These are phyloP conservation scores for Athrips mouffetella DNA, from an alignment of 2,888 invertebrate genomes.

Conservation along the genomic window DNA sequence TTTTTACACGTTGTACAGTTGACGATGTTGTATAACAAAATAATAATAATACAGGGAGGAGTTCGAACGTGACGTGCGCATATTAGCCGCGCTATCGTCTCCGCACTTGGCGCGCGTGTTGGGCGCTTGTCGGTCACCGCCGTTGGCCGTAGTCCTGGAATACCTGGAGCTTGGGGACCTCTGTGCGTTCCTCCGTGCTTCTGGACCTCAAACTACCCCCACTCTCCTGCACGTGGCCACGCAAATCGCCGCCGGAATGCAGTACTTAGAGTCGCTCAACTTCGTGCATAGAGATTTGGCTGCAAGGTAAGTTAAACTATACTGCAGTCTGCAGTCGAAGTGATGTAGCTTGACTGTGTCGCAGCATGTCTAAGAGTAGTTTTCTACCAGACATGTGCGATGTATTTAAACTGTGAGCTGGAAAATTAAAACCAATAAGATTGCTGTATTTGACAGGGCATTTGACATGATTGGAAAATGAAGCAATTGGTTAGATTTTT, in stretches of 20 bases:
- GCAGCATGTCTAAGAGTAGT: no score
- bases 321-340: no score
- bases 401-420: no score
- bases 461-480: no score
- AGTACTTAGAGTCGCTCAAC: conserved; percentile 91
- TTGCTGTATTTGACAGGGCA: no score
- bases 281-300: conserved; percentile 95
- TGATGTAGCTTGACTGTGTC: no score
- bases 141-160: conserved; percentile 89
- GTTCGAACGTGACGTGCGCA: conserved; percentile 91
- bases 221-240: conserved; percentile 88
- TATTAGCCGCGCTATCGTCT: conserved; percentile 89
- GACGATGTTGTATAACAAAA: not conserved
- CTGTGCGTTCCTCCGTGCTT: conserved; percentile 86
- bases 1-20: no score
- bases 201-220: conserved; percentile 82
- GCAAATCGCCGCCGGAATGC: conserved; percentile 92
- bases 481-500: no score
- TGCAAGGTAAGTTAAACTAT: conserved; percentile 74
- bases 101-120: conserved; percentile 87
- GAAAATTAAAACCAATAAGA: no score
- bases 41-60: conserved; percentile 80
- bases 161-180: conserved; percentile 91
- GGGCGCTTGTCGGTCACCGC: conserved; percentile 87
- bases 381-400: no score